phyloP scores from a whole-genome alignment of 92 coral and sea anemone species.

The Paragorgia papillata region DNA sequence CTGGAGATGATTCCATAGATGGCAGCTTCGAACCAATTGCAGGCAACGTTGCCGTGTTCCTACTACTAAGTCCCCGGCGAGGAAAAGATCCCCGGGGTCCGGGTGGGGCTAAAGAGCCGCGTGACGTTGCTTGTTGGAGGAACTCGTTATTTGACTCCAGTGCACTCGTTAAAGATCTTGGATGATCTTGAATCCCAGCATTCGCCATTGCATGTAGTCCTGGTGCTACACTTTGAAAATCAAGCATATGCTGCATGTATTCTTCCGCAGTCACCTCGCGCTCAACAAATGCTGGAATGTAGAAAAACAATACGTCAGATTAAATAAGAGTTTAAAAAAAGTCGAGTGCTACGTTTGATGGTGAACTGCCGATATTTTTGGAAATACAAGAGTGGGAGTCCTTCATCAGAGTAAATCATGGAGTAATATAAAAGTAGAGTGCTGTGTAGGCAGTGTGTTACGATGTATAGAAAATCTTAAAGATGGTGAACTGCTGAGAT shows the following conservation, averaged over 20 bases:
- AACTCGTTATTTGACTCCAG: too few relatives aligned
- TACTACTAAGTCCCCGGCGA: neutral
- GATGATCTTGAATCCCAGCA: neutral
- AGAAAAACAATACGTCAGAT: too few relatives aligned
- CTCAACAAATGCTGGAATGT: neutral
- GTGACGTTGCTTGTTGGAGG: too few relatives aligned
- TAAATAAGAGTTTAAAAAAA: too few relatives aligned
- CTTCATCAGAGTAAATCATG: too few relatives aligned
- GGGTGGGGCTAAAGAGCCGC: neutral
- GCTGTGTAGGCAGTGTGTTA: too few relatives aligned
- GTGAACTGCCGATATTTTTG: too few relatives aligned
- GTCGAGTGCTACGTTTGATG: too few relatives aligned
- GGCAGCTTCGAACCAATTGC: neutral
- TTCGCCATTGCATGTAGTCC: neutral
- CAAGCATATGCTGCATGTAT: neutral
- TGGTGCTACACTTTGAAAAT: neutral
- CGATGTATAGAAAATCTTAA: too few relatives aligned
- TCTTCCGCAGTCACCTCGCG: neutral
- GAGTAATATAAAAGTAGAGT: too few relatives aligned
- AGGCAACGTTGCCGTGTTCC: neutral
- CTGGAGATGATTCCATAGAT: neutral
- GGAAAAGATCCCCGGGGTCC: neutral
- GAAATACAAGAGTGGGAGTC: too few relatives aligned
- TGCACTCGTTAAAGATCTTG: neutral
- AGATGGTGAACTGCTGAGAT: too few relatives aligned